Evolutionary conservation across 2,888 invertebrate genomes (phyloP).

Genomic region (Boloria euphrosyne): DNA sequence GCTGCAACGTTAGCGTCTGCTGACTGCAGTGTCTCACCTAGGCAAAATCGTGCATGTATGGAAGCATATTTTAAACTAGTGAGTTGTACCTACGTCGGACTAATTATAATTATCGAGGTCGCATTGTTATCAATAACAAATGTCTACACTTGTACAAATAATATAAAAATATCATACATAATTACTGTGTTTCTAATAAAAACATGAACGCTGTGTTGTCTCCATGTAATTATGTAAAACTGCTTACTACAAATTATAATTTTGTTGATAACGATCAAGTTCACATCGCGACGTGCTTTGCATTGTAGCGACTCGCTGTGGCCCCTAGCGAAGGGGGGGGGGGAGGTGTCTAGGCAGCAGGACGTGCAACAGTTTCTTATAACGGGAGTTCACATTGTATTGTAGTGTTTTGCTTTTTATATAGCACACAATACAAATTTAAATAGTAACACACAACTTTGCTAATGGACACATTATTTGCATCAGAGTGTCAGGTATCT

Average conservation of each 20-base stretch:
- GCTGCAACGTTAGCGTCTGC: too few species aligned
- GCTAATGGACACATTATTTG: too few species aligned
- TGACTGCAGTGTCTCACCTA: too few species aligned
- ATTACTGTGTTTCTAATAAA: too few species aligned
- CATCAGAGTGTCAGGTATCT: too few species aligned
- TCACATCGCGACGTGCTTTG: background rate
- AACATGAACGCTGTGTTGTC: too few species aligned
- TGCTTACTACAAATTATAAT: background rate
- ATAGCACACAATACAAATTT: background rate
- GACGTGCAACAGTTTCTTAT: background rate
- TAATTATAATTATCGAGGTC: background rate
- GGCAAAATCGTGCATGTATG: too few species aligned
- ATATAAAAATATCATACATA: background rate
- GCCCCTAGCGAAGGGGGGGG: background rate
- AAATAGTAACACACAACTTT: background rate
- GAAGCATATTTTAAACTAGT: too few species aligned
- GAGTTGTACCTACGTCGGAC: too few species aligned
- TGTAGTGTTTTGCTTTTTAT: background rate
- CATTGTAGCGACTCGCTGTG: background rate
- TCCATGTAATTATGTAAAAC: too few species aligned
- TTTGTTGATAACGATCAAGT: background rate
- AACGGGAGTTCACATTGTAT: constrained; percentile 3
- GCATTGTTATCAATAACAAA: background rate
- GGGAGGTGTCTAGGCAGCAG: background rate
- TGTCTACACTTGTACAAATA: constrained; percentile 8